These are phyloP conservation scores for Peromyscus leucopus DNA, from an alignment of 2,113 vertebrate species.

Conservation along the genomic window DNA sequence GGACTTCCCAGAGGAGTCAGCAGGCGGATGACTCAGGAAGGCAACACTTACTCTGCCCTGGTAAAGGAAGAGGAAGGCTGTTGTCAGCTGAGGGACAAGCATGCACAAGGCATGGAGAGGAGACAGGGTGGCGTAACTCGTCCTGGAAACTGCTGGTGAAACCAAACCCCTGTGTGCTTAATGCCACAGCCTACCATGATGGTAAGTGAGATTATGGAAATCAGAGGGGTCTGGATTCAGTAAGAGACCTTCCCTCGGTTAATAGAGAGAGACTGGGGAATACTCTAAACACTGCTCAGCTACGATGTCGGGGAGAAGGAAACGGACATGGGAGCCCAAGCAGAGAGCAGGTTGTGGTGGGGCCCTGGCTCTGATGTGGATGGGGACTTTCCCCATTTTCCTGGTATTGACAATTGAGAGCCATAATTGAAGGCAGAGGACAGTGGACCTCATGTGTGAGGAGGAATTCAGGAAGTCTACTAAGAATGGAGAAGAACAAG, in stretches of 20 bases:
- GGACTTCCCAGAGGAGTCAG: slow-evolving; percentile 19
- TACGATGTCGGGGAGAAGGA: not conserved
- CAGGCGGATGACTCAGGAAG: not conserved
- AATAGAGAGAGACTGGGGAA: not conserved
- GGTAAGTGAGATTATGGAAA: not conserved
- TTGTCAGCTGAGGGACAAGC: not conserved
- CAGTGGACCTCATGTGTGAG: not conserved
- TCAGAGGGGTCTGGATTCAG: not conserved
- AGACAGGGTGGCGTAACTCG: not conserved
- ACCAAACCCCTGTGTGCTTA: not conserved
- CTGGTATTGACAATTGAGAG: not conserved
- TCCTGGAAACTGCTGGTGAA: not conserved
- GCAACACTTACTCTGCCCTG: not conserved
- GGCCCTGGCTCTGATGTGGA: not conserved
- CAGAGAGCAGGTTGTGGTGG: not conserved
- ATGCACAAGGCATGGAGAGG: not conserved
- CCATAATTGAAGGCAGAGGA: not conserved
- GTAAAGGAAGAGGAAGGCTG: not conserved
- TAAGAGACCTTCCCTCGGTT: not conserved
- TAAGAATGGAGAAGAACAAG: not conserved
- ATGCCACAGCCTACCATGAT: not conserved
- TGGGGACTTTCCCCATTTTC: not conserved
- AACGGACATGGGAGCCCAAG: not conserved
- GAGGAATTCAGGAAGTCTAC: not conserved
- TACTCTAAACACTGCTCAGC: not conserved